These are phyloP conservation scores for Volucella inflata DNA, from an alignment of 2,888 invertebrate genomes.

Conservation along the genomic window DNA sequence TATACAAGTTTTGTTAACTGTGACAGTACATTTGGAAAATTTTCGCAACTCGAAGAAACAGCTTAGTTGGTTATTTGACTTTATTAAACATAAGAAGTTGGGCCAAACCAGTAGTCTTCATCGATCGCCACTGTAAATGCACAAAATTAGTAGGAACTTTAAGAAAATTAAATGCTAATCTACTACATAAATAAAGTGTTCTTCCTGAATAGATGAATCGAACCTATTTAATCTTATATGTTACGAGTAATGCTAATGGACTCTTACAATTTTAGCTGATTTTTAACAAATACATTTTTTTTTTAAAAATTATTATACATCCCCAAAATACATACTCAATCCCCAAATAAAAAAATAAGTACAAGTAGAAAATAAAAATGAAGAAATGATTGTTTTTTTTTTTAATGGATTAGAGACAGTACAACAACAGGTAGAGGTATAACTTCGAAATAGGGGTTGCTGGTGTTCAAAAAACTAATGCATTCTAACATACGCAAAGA, in stretches of 20 bases:
- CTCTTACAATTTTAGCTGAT: too few relatives aligned
- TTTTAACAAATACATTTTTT: too few relatives aligned
- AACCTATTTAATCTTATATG: too few relatives aligned
- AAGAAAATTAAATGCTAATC: too few relatives aligned
- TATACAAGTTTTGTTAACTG: too few relatives aligned
- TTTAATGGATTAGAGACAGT: constrained; percentile 57
- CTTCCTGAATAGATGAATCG: too few relatives aligned
- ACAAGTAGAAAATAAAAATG: neutral
- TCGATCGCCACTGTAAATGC: constrained; percentile 28
- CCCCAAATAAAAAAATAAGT: constrained; percentile 1
- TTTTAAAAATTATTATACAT: too few relatives aligned
- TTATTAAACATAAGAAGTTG: constrained; percentile 44
- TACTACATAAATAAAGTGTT: too few relatives aligned
- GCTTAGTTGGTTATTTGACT: neutral
- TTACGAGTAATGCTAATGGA: too few relatives aligned
- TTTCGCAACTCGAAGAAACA: neutral
- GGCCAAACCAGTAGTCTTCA: constrained; percentile 32
- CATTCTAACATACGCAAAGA: constrained; percentile 67
- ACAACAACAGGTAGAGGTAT: constrained; percentile 1
- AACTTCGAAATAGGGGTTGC: constrained; percentile 74
- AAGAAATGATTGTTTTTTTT: constrained; percentile 47
- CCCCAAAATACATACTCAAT: too few relatives aligned
- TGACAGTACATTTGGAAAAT: too few relatives aligned
- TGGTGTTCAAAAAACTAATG: constrained; percentile 71
- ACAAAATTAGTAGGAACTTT: neutral